phyloP scores from a whole-genome alignment of 2,113 vertebrate species.

The Atlantisia rogersi region DNA sequence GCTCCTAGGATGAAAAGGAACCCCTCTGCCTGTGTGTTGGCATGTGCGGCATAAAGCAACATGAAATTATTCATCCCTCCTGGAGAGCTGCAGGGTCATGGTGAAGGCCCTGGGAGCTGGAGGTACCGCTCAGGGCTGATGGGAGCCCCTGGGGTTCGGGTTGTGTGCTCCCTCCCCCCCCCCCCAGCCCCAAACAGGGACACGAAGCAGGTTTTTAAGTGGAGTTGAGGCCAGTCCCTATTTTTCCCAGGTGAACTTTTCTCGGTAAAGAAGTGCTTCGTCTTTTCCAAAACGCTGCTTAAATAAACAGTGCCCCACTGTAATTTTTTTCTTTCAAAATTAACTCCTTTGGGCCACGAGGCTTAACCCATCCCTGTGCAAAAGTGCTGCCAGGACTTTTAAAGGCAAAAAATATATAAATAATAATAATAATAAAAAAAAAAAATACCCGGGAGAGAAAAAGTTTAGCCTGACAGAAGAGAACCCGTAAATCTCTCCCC shows the following conservation, averaged over 20 bases:
- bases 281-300: background rate
- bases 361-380: background rate
- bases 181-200: background rate
- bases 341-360: conserved; percentile 53
- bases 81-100: background rate
- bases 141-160: background rate
- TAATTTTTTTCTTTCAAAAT: conserved; percentile 46
- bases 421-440: too few relatives aligned
- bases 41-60: fast-evolving
- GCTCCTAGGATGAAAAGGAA: background rate
- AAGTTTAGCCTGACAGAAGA: background rate
- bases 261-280: background rate
- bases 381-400: background rate
- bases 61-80: background rate
- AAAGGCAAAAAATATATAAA: background rate
- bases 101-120: background rate
- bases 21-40: background rate
- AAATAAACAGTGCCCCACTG: conserved; percentile 38
- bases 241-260: conserved; percentile 25
- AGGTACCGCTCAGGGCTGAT: fast-evolving
- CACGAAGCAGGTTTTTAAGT: background rate
- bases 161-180: background rate
- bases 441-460: background rate
- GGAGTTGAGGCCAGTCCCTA: fast-evolving
- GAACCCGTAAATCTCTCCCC: background rate